Conservation (phyloP, 1,140 invertebrate species). For the Euglossa dilemma region DNA sequence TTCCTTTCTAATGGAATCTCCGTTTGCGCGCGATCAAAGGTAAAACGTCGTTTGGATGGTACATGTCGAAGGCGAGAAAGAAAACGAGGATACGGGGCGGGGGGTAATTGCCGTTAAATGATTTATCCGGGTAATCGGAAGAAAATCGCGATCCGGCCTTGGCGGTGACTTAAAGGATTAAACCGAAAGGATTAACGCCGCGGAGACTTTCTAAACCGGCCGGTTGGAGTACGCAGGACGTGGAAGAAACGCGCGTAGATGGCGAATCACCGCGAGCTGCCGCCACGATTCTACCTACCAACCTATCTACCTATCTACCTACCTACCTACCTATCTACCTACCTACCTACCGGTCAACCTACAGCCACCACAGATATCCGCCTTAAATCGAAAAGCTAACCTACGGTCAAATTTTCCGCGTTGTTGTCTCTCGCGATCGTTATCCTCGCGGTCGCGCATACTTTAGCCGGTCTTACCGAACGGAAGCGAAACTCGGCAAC, state of each 20-base stretch:
- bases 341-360: slow-evolving; percentile 25
- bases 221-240: no score
- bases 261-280: no score
- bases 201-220: background rate
- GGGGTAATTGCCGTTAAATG: background rate
- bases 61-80: background rate
- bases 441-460: background rate
- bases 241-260: no score
- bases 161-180: background rate
- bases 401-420: background rate
- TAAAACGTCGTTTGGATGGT: background rate
- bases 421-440: background rate
- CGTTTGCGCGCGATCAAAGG: slow-evolving; percentile 11
- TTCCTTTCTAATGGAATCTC: background rate
- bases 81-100: slow-evolving; percentile 2
- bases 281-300: slow-evolving; percentile 41
- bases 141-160: slow-evolving; percentile 8
- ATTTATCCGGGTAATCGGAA: slow-evolving; percentile 20
- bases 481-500: background rate
- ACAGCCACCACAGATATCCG: slow-evolving; percentile 21
- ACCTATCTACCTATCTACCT: slow-evolving; percentile 16
- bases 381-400: background rate
- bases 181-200: slow-evolving; percentile 11
- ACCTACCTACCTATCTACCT: slow-evolving; percentile 22
- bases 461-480: no score